Conservation (phyloP, 2,888 invertebrate species). For the Meta bourneti region DNA sequence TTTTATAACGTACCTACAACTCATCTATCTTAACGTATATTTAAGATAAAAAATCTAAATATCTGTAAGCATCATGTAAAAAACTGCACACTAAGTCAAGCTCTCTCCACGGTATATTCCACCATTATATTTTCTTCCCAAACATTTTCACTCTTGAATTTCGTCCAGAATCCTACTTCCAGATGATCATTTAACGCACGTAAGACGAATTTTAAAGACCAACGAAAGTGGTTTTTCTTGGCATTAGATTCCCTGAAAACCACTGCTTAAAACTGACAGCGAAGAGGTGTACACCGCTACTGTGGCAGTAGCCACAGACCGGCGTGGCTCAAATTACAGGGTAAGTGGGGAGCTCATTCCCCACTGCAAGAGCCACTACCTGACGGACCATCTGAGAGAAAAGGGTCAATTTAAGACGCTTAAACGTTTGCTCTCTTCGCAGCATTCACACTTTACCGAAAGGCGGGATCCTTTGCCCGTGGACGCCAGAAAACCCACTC, state of each 20-base stretch:
- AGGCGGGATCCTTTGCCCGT: slow-evolving; percentile 7
- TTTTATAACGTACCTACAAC: too few species aligned
- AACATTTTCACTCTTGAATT: too few species aligned
- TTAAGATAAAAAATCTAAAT: too few species aligned
- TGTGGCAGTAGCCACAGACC: slow-evolving; percentile 27
- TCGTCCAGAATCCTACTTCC: background rate
- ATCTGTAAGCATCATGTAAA: too few species aligned
- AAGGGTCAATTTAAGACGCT: slow-evolving; percentile 7
- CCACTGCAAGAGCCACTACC: slow-evolving; percentile 3
- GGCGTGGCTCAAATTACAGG: slow-evolving; percentile 47
- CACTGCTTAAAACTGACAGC: background rate
- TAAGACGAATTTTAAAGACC: background rate
- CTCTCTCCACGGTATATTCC: too few species aligned
- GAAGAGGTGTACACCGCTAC: background rate
- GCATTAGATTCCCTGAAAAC: background rate
- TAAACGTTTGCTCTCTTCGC: slow-evolving; percentile 46
- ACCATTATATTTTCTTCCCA: too few species aligned
- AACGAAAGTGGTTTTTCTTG: background rate
- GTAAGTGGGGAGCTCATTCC: slow-evolving; percentile 19
- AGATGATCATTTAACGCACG: background rate
- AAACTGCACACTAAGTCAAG: too few species aligned
- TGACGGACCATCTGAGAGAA: background rate
- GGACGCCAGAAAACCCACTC: slow-evolving; percentile 7
- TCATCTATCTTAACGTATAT: too few species aligned
- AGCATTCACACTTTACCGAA: slow-evolving; percentile 48